These are phyloP conservation scores for Neoaliturus tenellus DNA, from an alignment of 2,888 invertebrate genomes.

Conservation along the genomic window DNA sequence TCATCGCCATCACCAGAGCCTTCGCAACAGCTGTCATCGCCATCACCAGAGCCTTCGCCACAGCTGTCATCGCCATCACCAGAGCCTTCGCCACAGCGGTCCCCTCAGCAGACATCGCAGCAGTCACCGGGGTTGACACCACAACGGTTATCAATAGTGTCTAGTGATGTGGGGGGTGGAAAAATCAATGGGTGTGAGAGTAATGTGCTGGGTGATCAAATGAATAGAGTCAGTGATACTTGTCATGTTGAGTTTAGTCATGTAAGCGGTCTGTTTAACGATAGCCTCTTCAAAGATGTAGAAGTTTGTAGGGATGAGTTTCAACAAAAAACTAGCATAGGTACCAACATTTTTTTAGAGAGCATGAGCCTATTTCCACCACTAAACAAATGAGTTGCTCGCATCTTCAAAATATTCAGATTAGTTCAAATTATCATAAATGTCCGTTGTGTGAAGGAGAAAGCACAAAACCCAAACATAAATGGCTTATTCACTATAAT, in stretches of 20 bases:
- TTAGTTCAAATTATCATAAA: neutral
- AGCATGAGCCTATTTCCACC: neutral
- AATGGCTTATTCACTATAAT: no score
- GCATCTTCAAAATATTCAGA: neutral
- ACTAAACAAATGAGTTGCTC: neutral
- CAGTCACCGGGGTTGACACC: neutral
- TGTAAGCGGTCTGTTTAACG: neutral
- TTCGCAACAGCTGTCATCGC: no score
- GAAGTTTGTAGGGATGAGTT: neutral
- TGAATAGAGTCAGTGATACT: neutral
- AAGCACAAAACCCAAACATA: neutral
- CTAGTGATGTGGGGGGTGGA: neutral
- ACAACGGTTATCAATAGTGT: neutral
- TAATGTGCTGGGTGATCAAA: neutral
- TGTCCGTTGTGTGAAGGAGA: neutral
- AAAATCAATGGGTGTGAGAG: neutral
- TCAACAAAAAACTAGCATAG: neutral
- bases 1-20: no score
- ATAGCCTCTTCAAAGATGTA: neutral
- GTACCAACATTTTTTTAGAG: no score
- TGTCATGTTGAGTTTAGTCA: neutral
- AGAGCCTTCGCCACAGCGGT: no score
- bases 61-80: no score
- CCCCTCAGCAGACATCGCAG: no score
- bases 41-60: no score